Percentiles rank a stretch among this genome's conserved stretches.
These are phyloP conservation scores for Drosophila nigrodunni DNA, from an alignment of 1,140 invertebrate genomes.

Conservation along the genomic window DNA sequence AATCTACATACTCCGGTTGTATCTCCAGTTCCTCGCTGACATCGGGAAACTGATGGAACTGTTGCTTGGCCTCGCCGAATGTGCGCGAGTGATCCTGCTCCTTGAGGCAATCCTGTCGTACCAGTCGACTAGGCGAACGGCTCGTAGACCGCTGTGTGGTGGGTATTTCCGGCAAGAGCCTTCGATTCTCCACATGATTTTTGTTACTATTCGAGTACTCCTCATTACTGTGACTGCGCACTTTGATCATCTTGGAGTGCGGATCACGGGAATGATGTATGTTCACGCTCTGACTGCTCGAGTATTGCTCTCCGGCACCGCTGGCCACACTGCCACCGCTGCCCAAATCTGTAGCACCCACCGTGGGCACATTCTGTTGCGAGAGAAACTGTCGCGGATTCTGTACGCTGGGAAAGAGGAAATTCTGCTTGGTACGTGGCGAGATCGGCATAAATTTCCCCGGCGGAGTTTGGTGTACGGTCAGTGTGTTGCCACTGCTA, in stretches of 20 bases:
- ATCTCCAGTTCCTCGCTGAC: constrained; percentile 75
- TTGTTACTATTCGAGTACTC: constrained; percentile 80
- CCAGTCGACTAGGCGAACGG: constrained; percentile 76
- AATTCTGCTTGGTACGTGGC: constrained; percentile 82
- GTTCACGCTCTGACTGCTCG: constrained; percentile 83
- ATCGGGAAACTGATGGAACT: constrained; percentile 79
- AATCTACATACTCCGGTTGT: constrained; percentile 75
- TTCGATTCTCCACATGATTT: constrained; percentile 64
- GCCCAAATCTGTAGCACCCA: constrained; percentile 63
- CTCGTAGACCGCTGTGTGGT: constrained; percentile 59
- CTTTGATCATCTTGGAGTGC: constrained; percentile 84
- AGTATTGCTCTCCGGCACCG: constrained; percentile 75
- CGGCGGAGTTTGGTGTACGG: constrained; percentile 69
- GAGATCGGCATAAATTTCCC: constrained; percentile 83
- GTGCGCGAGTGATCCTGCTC: constrained; percentile 73
- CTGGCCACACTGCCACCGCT: constrained; percentile 64
- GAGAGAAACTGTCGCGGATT: constrained; percentile 82
- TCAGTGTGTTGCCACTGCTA: constrained; percentile 73
- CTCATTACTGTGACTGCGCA: constrained; percentile 84
- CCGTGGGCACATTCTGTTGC: constrained; percentile 80
- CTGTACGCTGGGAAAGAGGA: constrained; percentile 81
- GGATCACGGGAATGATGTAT: constrained; percentile 77
- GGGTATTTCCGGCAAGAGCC: constrained; percentile 81
- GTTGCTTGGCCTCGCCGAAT: constrained; percentile 83
- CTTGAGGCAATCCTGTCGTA: constrained; percentile 82